Evolutionary conservation across 2,888 invertebrate genomes (phyloP).

Genomic region (Acanthoscelides obtectus): DNA sequence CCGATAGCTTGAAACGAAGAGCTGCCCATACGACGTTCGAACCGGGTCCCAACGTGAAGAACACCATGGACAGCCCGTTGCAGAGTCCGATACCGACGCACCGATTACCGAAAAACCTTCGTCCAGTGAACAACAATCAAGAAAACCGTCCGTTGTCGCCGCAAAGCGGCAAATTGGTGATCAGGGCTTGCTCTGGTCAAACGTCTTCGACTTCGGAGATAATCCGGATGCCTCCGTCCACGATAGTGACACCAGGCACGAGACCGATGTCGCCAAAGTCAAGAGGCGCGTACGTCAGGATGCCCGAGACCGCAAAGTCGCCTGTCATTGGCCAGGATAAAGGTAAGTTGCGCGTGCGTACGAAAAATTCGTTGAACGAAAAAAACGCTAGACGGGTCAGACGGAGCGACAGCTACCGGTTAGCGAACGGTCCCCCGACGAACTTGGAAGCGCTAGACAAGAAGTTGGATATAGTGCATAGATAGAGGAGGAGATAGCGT

Average conservation of each 20-base stretch:
- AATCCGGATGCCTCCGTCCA: slow-evolving; percentile 56
- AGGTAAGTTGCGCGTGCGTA: slow-evolving; percentile 14
- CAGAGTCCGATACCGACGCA: slow-evolving; percentile 51
- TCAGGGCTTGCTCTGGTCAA: slow-evolving; percentile 43
- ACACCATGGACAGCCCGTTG: slow-evolving; percentile 43
- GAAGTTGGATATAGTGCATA: slow-evolving; percentile 31
- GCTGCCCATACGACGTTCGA: slow-evolving; percentile 82
- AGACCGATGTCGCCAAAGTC: slow-evolving; percentile 47
- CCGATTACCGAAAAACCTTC: slow-evolving; percentile 44
- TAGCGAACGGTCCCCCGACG: slow-evolving; percentile 71
- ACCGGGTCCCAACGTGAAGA: slow-evolving; percentile 81
- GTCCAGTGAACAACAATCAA: slow-evolving; percentile 41
- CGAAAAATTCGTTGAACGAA: slow-evolving; percentile 47
- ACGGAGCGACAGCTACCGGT: slow-evolving; percentile 79
- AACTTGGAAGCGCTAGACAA: slow-evolving; percentile 45
- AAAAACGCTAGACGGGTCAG: slow-evolving; percentile 50
- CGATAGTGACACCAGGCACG: slow-evolving; percentile 57
- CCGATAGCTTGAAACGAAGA: slow-evolving; percentile 74
- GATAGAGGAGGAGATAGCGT: slow-evolving; percentile 57
- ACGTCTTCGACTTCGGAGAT: slow-evolving; percentile 51
- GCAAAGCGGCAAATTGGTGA: slow-evolving; percentile 58
- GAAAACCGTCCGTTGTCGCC: slow-evolving; percentile 54
- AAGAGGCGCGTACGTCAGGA: slow-evolving; percentile 67
- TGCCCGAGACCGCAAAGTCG: slow-evolving; percentile 60
- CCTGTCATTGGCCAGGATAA: slow-evolving; percentile 62